Conservation (phyloP, 2,888 invertebrate genomes). For the Desoria tigrina region DNA sequence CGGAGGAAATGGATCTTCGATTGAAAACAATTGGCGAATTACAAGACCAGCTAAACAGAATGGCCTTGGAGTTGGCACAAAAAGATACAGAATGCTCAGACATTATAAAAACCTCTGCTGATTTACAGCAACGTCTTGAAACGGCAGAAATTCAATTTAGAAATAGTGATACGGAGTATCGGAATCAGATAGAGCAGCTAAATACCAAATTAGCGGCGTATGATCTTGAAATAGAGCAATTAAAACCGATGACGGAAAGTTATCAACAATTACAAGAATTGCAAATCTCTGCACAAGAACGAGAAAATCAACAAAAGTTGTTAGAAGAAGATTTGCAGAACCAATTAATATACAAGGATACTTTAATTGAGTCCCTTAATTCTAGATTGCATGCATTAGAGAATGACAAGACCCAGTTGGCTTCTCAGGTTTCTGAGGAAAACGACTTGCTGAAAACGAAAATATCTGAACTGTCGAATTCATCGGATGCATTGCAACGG, state of each 20-base stretch:
- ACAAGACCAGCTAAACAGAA: constrained; percentile 8
- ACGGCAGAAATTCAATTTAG: not conserved
- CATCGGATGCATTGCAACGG: not conserved
- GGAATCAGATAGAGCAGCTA: constrained; percentile 4
- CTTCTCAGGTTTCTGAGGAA: not conserved
- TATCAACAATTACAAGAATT: not conserved
- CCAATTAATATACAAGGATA: not conserved
- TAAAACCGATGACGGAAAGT: not conserved
- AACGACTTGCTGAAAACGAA: not conserved
- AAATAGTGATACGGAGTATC: constrained; percentile 1
- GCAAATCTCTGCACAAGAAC: not conserved
- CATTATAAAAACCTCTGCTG: not conserved
- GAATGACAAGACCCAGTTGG: not conserved
- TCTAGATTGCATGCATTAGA: not conserved
- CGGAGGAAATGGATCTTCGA: not conserved
- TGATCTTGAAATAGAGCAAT: constrained; percentile 6
- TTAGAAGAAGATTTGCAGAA: not conserved
- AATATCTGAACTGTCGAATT: not conserved
- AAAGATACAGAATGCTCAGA: not conserved
- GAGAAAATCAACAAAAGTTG: not conserved
- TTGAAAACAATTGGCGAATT: constrained; percentile 6
- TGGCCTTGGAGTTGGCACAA: not conserved
- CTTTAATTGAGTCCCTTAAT: not conserved
- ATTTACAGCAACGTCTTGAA: not conserved
- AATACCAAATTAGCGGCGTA: not conserved